Conservation (phyloP, 2,888 invertebrate genomes). For the Diaperis boleti region DNA sequence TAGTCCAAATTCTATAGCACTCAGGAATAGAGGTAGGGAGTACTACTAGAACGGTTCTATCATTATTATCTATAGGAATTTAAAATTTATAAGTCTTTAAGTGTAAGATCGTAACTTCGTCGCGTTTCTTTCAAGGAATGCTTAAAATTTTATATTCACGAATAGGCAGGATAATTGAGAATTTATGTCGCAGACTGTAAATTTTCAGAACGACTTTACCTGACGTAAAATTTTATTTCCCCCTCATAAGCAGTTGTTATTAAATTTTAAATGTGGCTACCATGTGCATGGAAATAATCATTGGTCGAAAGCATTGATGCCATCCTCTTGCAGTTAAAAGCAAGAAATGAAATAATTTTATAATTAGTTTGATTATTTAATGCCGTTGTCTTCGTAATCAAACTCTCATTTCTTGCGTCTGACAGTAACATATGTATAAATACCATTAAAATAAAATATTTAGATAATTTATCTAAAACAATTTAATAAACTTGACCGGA, state of each 20-base stretch:
- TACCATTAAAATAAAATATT: too few relatives aligned
- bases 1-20: constrained; percentile 61
- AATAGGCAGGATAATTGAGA: constrained; percentile 3
- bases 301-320: not conserved
- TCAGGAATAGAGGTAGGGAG: constrained; percentile 58
- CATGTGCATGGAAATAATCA: not conserved
- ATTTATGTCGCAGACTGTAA: constrained; percentile 9
- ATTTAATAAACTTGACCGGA: too few relatives aligned
- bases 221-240: constrained; percentile 13
- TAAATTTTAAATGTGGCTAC: not conserved
- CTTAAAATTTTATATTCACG: constrained; percentile 19
- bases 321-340: too few relatives aligned
- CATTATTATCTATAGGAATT: constrained; percentile 14
- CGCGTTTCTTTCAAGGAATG: not conserved
- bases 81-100: constrained; percentile 13
- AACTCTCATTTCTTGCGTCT: too few relatives aligned
- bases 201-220: constrained; percentile 2
- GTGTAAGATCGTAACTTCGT: constrained; percentile 6
- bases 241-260: not conserved
- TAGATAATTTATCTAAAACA: constrained; percentile 6
- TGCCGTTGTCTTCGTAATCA: not conserved
- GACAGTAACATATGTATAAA: too few relatives aligned
- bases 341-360: too few relatives aligned
- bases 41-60: constrained; percentile 5
- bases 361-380: not conserved